A percentile compares a stretch with the other conserved stretches of the same genome.
Conservation (phyloP, 2,113 vertebrate genomes). For the Myiopsitta monachus region DNA sequence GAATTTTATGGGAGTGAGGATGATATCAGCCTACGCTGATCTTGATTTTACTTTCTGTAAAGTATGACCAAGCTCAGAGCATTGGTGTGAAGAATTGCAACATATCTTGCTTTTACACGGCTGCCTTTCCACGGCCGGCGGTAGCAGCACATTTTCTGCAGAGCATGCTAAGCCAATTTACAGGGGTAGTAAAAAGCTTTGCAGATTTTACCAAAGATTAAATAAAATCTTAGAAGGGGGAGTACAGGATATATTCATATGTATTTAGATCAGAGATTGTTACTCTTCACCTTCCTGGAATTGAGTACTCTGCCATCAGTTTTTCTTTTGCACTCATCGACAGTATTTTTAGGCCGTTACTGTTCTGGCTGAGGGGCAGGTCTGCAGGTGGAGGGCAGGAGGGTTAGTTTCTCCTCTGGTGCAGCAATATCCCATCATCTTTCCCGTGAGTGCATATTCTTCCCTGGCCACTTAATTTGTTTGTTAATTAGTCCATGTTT, state of each 20-base stretch:
- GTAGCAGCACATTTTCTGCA: conserved; percentile 23
- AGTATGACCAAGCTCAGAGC: conserved; percentile 21
- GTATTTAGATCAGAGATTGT: conserved; percentile 18
- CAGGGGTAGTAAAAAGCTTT: background rate
- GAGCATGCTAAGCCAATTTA: background rate
- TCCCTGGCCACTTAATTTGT: background rate
- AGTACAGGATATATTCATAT: background rate
- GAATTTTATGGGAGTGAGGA: conserved; percentile 21
- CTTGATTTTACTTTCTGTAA: conserved; percentile 21
- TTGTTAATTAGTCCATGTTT: background rate
- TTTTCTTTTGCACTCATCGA: background rate
- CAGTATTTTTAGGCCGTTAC: background rate
- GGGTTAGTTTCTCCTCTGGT: background rate
- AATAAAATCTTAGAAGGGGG: conserved; percentile 12
- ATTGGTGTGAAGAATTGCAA: background rate
- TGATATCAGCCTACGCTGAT: background rate
- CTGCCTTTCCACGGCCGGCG: background rate
- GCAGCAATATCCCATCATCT: background rate
- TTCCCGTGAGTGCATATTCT: background rate
- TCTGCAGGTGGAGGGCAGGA: background rate
- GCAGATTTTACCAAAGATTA: conserved; percentile 32
- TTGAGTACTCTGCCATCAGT: background rate
- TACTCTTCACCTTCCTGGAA: background rate
- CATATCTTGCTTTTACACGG: background rate
- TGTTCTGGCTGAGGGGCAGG: background rate